Evolutionary conservation across 2,113 vertebrate genomes (phyloP), one percentile per base, ranked within the genome.

Genomic region (Larimichthys crocea): DNA sequence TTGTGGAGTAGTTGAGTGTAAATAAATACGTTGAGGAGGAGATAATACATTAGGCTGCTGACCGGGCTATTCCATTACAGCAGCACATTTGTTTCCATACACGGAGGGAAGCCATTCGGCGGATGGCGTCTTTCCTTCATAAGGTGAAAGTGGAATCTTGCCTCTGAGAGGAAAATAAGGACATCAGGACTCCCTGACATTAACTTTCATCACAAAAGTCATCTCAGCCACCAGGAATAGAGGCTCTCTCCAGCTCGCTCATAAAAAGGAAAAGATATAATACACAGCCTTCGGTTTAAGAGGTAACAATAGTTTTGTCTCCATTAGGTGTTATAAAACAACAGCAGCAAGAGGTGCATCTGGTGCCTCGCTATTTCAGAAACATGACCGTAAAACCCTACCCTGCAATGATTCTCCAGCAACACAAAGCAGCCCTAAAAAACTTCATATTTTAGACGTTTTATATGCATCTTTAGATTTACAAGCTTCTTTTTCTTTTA

Each of bases 61-160:
- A 93, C 92, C 90, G 86, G 93, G 93, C 92, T 90, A 85, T 93
- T 94, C 93, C 93, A 95, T 95, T 95, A 94, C 92, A 82, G 91
- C 89, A 89, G 87, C 92, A 92, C 93, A 95, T 95, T 95, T 95
- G 92, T 96, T 95, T 96, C 94, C 92, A 95, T 96, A 93, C 93
- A 88, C 57, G 77, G 67, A 26, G 26, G 83, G 86, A 92, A 92
- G 84, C 86, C 91, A 92, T 91, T 90, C 86, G 80, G 86, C 26
- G 74, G 74, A 91, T 85, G 84, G 87, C 73, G 81, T 88, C 92
- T 92, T 89, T 92, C 92, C 91, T 94, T 94, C 94, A 92, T 74
- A 85, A 93, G 89, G 89, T 86, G 88, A 91, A 92, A 93, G 92
- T 89, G 90, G 83, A 89, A 90, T 93, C 89, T 85, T 63, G 90